Base-by-base conservation (phyloP, 2,888 invertebrate species). In the Drepanosiphum platanoidis region DNA sequence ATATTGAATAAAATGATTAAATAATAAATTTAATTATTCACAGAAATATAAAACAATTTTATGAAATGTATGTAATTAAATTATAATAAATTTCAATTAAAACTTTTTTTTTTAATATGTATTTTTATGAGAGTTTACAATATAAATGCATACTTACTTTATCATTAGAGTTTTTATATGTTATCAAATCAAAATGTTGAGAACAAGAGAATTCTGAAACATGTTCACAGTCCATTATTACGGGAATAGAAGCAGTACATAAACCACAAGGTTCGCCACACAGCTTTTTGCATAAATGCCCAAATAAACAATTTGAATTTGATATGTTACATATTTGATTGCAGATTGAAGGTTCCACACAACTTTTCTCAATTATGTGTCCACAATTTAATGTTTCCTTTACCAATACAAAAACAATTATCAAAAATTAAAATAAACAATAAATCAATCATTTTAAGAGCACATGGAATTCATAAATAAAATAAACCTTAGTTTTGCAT, bases 151-250 rank as follows among this genome's bases (percentile, higher is more conserved):
- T n/a, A n/a, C n/a, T n/a, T n/a, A n/a, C n/a, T n/a, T n/a, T n/a
- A n/a, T n/a, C n/a, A n/a, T n/a, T n/a, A n/a, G n/a, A n/a, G n/a
- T n/a, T n/a, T n/a, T n/a, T n/a, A n/a, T n/a, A n/a, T n/a, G n/a
- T n/a, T n/a, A n/a, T n/a, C n/a, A n/a, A n/a, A n/a, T n/a, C n/a
- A n/a, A n/a, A n/a, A n/a, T n/a, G n/a, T 58, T 42, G 36, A 39
- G 61, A 86, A 46, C 86, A 86, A 22, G 18, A 4, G 3, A 72
- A 71, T 72, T 78, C 27, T 61, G 52, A 46, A n/a, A 64, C 27
- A 42, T 93, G 93, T 39, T 89, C 90, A 89, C 93, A 93, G 0
- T 88, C 89, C 86, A 92, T 89, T 39, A 89, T 90, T 88, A 92
- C 32, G n/a, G 72, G 61, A 64, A 82, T 82, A 30, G 15, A 15